phyloP scores from a whole-genome alignment of 2,797 vertebrate species.

The Danio jaintianensis region DNA sequence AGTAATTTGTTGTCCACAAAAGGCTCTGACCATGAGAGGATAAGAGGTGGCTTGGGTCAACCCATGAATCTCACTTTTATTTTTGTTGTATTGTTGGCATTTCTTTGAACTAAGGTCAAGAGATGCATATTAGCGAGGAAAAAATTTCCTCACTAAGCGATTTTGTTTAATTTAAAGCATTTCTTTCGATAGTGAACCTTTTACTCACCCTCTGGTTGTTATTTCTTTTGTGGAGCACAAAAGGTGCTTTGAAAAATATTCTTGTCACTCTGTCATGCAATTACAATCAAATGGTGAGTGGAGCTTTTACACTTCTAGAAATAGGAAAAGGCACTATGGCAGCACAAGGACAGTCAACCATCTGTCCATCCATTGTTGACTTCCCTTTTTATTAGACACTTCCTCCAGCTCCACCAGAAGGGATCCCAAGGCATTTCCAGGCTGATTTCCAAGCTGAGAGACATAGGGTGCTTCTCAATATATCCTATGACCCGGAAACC shows the following conservation, averaged over 20 bases:
- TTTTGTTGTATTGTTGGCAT: neutral
- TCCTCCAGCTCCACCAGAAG: no score
- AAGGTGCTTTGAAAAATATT: neutral
- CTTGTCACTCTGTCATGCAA: neutral
- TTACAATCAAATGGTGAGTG: neutral
- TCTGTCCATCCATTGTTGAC: no score
- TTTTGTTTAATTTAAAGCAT: neutral
- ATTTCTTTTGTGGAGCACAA: neutral
- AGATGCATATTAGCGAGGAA: neutral
- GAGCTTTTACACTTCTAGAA: neutral
- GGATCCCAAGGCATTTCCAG: no score
- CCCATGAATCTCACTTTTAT: neutral
- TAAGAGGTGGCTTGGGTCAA: neutral
- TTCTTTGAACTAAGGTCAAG: neutral
- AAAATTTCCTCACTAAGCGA: neutral
- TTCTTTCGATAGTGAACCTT: neutral
- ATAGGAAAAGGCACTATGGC: no score
- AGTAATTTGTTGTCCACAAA: neutral
- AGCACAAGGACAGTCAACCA: no score
- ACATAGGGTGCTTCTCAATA: no score
- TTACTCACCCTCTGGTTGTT: neutral
- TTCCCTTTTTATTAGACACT: no score
- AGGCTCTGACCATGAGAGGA: neutral
- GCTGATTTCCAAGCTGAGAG: no score
- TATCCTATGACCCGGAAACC: no score